Evolutionary conservation across 1,140 invertebrate species (phyloP), one percentile per base, ranked within the genome.

Genomic region (Aethina tumida): DNA sequence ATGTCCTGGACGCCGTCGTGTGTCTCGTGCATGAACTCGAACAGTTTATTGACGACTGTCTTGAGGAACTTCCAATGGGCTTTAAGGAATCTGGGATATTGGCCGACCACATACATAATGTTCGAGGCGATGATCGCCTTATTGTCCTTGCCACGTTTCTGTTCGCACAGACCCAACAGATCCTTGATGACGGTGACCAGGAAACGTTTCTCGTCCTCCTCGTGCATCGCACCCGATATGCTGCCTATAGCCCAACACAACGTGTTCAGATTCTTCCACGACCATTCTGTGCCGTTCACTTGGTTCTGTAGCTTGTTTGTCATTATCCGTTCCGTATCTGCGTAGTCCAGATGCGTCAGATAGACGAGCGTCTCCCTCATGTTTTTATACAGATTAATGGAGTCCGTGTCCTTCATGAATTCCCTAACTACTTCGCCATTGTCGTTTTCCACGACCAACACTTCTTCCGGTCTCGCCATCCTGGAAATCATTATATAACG

Each of bases 11-110:
- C 96, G 55, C 97, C 97, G 65, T 99, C 97, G 63, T 99, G 97
- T 18, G 95, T 97, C 74, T 99, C 94, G 68, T 99, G 97, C 97
- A 99, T 99, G 64, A 99, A 99, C 69, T 99, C 97, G 71, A 99
- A 99, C 20, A 99, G 70, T 71, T 99, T 99, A 70, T 99, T 99
- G 28, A 99, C 95, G 57, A 99, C 97, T 38, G 97, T 99, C 70
- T 99, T 99, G n/a, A 99, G 73, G 67, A 99, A 99, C 64, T 97
- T 95, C 97, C 97, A 99, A 68, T 99, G 97, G n/a, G 93, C 94
- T 52, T 93, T 70, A 22, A 99, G 70, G 68, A 99, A 99, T 28
- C 96, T 73, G 30, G 97, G 97, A 71, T 99, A 99, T 61, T 99
- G 97, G 15, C 97, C 97, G 19, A 99, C 97, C 44, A 99, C 96